Base-by-base conservation (phyloP, 2,888 invertebrate species). In the Tethea ocularis region DNA sequence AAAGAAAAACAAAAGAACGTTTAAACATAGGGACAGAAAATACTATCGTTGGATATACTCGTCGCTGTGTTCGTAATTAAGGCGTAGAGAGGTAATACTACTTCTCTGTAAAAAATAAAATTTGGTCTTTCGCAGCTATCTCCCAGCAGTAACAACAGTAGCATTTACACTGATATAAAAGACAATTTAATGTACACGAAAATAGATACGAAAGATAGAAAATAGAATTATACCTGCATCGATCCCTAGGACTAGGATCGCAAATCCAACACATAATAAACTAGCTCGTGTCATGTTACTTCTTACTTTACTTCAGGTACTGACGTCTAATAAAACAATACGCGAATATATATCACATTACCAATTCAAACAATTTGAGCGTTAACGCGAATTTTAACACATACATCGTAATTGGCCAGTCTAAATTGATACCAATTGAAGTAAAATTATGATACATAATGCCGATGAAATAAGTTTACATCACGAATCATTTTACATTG, bases 141-240 rank as follows among this genome's bases (percentile, higher is more conserved):
- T n/a, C n/a, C n/a, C n/a, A n/a, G n/a, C n/a, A n/a, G n/a, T n/a
- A n/a, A n/a, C n/a, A n/a, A n/a, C n/a, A n/a, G n/a, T n/a, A n/a
- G n/a, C n/a, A n/a, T n/a, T n/a, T n/a, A n/a, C n/a, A n/a, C n/a
- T n/a, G n/a, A n/a, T n/a, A n/a, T n/a, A n/a, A n/a, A n/a, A n/a
- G n/a, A n/a, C n/a, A n/a, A n/a, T n/a, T n/a, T n/a, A n/a, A n/a
- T n/a, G n/a, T n/a, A n/a, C n/a, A n/a, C n/a, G n/a, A n/a, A n/a
- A n/a, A n/a, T n/a, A n/a, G n/a, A n/a, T n/a, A n/a, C n/a, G n/a
- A n/a, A n/a, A n/a, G n/a, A n/a, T n/a, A n/a, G n/a, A n/a, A n/a
- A n/a, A n/a, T n/a, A n/a, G 53, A 20, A 17, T 53, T 22, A 55
- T 67, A 81, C 82, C 82, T 76, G 73, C 73, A 64, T 78, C 62